Percentiles rank a stretch among this genome's conserved stretches.
Conservation (phyloP, 2,113 vertebrate species). For the Xiphorhynchus elegans region DNA sequence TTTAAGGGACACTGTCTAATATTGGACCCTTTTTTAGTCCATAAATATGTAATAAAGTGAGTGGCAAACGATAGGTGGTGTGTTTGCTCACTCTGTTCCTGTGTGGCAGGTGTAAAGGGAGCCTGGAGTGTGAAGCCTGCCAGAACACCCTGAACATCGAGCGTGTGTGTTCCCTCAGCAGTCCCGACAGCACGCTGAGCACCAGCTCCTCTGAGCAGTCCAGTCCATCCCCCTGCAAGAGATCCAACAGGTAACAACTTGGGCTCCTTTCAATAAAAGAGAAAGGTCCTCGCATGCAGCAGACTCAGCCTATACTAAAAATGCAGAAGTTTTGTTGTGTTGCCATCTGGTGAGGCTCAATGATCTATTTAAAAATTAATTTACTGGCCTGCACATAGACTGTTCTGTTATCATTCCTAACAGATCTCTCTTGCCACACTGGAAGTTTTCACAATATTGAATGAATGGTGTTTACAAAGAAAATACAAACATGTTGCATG, state of each 20-base stretch:
- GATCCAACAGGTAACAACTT: slow-evolving; percentile 86
- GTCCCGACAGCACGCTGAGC: slow-evolving; percentile 94
- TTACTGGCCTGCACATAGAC: neutral
- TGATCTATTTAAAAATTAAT: neutral
- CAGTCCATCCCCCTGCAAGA: slow-evolving; percentile 92
- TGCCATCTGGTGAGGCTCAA: neutral
- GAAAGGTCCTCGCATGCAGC: neutral
- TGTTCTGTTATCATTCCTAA: neutral
- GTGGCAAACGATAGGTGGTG: neutral
- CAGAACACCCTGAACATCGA: slow-evolving; percentile 95
- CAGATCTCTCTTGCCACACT: neutral
- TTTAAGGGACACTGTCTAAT: neutral
- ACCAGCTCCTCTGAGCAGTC: slow-evolving; percentile 93
- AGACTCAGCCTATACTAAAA: neutral
- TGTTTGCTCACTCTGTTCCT: neutral
- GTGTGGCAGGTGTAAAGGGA: slow-evolving; percentile 89
- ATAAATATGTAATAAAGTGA: neutral
- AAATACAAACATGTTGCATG: neutral
- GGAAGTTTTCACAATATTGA: neutral
- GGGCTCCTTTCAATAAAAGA: neutral
- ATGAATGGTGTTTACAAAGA: neutral
- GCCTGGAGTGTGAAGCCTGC: slow-evolving; percentile 93
- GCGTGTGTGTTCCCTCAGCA: slow-evolving; percentile 94
- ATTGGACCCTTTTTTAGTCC: neutral
- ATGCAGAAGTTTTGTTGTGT: neutral